Base-by-base conservation (phyloP, 2,113 vertebrate genomes). In the Cyprinus carpio region DNA sequence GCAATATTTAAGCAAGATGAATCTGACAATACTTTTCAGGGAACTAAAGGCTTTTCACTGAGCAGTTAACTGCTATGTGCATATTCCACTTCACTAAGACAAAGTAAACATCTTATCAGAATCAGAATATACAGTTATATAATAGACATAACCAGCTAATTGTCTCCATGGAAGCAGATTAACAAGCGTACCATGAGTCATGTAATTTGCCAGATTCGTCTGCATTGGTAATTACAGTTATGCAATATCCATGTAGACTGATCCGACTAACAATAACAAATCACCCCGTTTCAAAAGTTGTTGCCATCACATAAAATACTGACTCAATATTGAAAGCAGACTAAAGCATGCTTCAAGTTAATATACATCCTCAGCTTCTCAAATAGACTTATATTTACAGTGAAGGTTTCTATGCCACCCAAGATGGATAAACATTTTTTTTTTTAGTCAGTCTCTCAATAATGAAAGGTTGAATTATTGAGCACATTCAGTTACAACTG, bases 191-290 rank as follows among this genome's bases (percentile, higher is more conserved):
- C n/a, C 85, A 23, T 40, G n/a, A 89, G 83, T 88, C 83, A 81
- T 79, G 87, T 83, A 91, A 92, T 93, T 93, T 90, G 93, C 93
- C 90, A 86, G 91, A 92, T 92, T 92, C 90, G 89, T 87, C 82
- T 51, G 46, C 75, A 84, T 91, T 88, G 90, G 89, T 92, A 60
- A 49, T 89, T 83, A 89, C 81, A 86, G 87, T 91, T 85, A 89
- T 85, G 86, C 56, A 74, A 89, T 78, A 86, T 34, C 54, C 54
- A 60, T 78, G 29, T 78, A 78, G 20, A 60, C 75, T n/a, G 54
- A 76, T 88, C 87, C 27, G 8, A 64, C 74, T 23, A 64, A 77
- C 60, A 60, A 64, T 64, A 75, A 79, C 31, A 79, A 71, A 65
- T 37, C 34, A 18, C 10, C 49, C 71, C 34, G 16, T 40, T 84